Base-by-base conservation (phyloP, 2,797 vertebrate genomes). In the Cryptoprocta ferox region DNA sequence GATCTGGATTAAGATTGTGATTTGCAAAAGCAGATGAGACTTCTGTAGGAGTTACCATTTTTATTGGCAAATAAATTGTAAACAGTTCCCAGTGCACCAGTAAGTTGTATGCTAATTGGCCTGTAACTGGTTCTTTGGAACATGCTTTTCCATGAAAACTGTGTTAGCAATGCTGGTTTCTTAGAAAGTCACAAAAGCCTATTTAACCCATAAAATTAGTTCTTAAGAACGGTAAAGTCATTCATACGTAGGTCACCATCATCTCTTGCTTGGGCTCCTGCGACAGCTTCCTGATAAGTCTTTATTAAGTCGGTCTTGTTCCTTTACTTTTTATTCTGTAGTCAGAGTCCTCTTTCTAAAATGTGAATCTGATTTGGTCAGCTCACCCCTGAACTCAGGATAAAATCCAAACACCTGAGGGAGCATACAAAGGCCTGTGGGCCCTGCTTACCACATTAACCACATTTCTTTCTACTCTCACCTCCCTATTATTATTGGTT, bases 131-230 rank as follows among this genome's bases (percentile, higher is more conserved):
- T 86, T 91, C 26, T 93, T 97, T 95, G 79, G 79, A 93, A 93
- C 59, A n/a, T 95, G 21, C 12, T 96, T 96, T 95, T 37, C 75
- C 16, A 12, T 87, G 70, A 89, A 96, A 94, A 73, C 61, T 91
- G 5, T 71, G 66, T 80, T 24, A 61, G 53, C 45, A 76, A 37
- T 85, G 28, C 91, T 93, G 19, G 56, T 95, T 97, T 95, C 90
- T 76, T 96, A 90, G 93, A 95, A 96, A 97, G 59, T 42, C 61
- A 82, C 35, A 30, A 89, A 91, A 96, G 19, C n/a, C 70, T 95
- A 19, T 75, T 94, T 86, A 89, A 94, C 28, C 35, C 32, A 59
- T 91, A 83, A 83, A 83, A 53, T 95, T 86, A 84, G 32, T 86
- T 91, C 53, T 94, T 93, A 82, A 85, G 50, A 84, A 53, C 53